Percentiles rank a stretch among this genome's conserved stretches.
Evolutionary conservation across 1,140 invertebrate species (phyloP).

Genomic region (Brachystomella parvula): DNA sequence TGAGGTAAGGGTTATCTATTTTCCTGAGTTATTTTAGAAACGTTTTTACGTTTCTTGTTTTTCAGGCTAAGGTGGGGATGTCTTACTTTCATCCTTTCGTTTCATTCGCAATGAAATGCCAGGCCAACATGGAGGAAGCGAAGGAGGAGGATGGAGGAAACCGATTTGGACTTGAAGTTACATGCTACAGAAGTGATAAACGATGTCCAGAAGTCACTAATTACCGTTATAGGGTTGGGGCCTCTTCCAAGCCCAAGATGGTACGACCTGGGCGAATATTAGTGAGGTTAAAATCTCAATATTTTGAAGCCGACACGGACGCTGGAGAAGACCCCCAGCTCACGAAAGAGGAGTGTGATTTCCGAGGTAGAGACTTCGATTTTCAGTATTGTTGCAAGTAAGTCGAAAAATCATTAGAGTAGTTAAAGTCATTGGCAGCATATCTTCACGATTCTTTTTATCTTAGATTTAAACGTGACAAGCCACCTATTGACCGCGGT

Average conservation of each 20-base stretch:
- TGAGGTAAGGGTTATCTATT: too few species aligned
- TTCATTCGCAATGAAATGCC: constrained; percentile 42
- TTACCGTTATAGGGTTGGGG: constrained; percentile 36
- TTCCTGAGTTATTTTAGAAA: too few species aligned
- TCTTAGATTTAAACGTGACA: constrained; percentile 37
- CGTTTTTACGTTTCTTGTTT: constrained; percentile 25
- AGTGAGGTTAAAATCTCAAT: constrained; percentile 38
- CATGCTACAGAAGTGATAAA: constrained; percentile 40
- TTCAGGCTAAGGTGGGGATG: constrained; percentile 33
- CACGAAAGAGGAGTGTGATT: constrained; percentile 40
- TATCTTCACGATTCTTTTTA: constrained; percentile 10
- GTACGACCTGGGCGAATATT: constrained; percentile 38
- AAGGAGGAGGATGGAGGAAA: constrained; percentile 36
- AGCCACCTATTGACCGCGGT: constrained; percentile 38
- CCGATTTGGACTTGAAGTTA: constrained; percentile 41
- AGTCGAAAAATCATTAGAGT: constrained; percentile 17
- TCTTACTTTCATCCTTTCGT: constrained; percentile 38
- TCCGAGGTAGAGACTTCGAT: constrained; percentile 41
- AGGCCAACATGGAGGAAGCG: constrained; percentile 41
- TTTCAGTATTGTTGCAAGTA: constrained; percentile 43
- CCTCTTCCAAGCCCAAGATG: constrained; percentile 40
- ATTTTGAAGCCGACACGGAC: constrained; percentile 40
- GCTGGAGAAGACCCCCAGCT: constrained; percentile 40
- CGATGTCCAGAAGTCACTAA: constrained; percentile 20
- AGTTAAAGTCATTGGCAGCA: neutral